A percentile compares a stretch with the other conserved stretches of the same genome.
Conservation (phyloP, 2,113 vertebrate species). For the Callithrix jacchus region DNA sequence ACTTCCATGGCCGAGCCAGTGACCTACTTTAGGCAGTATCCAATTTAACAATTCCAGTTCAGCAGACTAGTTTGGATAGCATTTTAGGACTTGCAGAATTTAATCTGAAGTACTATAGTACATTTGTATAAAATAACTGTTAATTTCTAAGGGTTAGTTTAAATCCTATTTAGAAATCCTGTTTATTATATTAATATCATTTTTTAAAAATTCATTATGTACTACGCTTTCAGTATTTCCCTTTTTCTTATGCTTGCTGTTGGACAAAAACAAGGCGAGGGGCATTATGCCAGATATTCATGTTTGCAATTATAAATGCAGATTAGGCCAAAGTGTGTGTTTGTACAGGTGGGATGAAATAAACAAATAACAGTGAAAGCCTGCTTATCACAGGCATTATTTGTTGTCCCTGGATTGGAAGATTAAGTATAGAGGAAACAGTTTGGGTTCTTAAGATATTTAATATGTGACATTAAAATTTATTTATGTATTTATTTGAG, state of each 20-base stretch:
- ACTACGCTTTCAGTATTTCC: slow-evolving; percentile 36
- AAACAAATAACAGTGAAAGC: slow-evolving; percentile 19
- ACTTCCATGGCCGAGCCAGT: slow-evolving; percentile 44
- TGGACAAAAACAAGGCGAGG: neutral
- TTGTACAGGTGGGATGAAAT: slow-evolving; percentile 36
- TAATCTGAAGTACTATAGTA: slow-evolving; percentile 40
- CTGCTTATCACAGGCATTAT: slow-evolving; percentile 38
- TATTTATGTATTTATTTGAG: no score
- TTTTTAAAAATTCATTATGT: neutral
- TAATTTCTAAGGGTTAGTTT: slow-evolving; percentile 37
- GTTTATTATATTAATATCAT: neutral
- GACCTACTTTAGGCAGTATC: slow-evolving; percentile 69
- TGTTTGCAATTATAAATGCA: slow-evolving; percentile 64
- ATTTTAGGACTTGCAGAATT: slow-evolving; percentile 59
- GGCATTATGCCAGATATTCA: slow-evolving; percentile 33
- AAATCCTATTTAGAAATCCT: slow-evolving; percentile 38
- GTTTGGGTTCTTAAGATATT: slow-evolving; percentile 19
- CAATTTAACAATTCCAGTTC: slow-evolving; percentile 62
- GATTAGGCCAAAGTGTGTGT: slow-evolving; percentile 6
- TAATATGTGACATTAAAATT: neutral
- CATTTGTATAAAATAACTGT: slow-evolving; percentile 53
- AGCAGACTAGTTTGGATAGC: slow-evolving; percentile 55
- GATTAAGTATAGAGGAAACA: neutral
- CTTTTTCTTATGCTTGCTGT: slow-evolving; percentile 36
- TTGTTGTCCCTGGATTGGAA: slow-evolving; percentile 23